Percentiles rank a stretch among this genome's conserved stretches.
Conservation (phyloP, 2,797 vertebrate species). For the Tokudaia muenninki region DNA sequence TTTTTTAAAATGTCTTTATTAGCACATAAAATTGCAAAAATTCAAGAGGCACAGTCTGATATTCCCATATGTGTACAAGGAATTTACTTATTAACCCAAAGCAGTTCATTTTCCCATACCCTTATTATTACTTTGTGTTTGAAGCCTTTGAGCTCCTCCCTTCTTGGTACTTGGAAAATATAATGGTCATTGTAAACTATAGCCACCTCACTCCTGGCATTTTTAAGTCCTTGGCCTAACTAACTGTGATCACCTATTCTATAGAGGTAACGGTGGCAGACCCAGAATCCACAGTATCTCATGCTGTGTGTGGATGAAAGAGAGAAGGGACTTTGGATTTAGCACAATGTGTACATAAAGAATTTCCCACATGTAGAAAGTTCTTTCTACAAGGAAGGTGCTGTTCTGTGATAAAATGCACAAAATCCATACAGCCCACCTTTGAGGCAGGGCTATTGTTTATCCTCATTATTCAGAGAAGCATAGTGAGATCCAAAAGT, state of each 20-base stretch:
- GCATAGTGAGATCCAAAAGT: not conserved
- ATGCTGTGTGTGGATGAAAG: not conserved
- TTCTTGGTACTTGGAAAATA: not conserved
- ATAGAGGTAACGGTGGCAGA: not conserved
- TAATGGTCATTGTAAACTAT: not conserved
- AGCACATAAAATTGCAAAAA: not conserved
- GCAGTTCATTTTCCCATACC: not conserved
- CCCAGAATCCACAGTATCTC: not conserved
- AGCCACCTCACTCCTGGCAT: not conserved
- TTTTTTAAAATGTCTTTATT: not conserved
- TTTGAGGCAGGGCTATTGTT: not conserved
- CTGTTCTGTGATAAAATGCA: not conserved
- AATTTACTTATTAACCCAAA: not conserved
- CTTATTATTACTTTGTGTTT: not conserved
- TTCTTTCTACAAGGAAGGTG: not conserved
- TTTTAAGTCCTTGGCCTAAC: not conserved
- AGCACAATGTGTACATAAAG: not conserved
- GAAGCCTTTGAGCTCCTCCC: not conserved
- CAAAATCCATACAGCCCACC: not conserved
- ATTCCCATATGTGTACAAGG: not conserved
- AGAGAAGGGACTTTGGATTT: not conserved
- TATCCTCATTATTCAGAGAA: slow-evolving; percentile 27
- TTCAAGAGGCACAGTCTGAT: not conserved
- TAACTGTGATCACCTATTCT: not conserved
- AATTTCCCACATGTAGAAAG: not conserved